Base-by-base conservation (phyloP, 2,113 vertebrate genomes). In the Hydropotes inermis region DNA sequence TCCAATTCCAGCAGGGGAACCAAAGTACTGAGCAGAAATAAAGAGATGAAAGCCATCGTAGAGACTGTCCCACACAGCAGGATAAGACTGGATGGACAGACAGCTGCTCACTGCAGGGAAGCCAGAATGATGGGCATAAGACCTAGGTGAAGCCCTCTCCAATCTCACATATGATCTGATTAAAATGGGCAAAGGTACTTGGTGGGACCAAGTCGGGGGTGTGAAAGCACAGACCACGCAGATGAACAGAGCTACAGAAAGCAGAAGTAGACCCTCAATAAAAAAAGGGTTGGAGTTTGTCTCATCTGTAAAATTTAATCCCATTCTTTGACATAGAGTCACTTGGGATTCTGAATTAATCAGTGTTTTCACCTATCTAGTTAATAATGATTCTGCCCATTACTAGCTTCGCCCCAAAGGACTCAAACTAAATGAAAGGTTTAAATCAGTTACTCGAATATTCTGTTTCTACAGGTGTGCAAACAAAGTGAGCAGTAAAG, bases 1-100 rank as follows among this genome's bases (percentile, higher is more conserved):
- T 97, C 97, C 97, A 97, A 95, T 91, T 89, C 36, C 78, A 89
- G 55, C 52, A 94, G 70, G 52, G 60, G 25, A 92, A 78, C 67
- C 19, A 17, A 83, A 95, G 78, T 43, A 58, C 17, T 27, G 79
- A 89, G 57, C 86, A 50, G 61, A 95, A 95, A 97, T 74, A 45
- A 54, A 93, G 70, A 97, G 86, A 91, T 57, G 55, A 92, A 90
- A 91, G 43, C 54, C 76, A 64, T 67, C 87, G 30, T 0, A 61
- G 47, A 87, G 21, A 33, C 25, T 9, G 13, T n/a, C 43, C 33
- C 78, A 70, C 27, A 28, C 15, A 47, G 78, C 55, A 93, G 17
- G 52, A 55, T 36, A 50, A 82, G 58, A 55, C 39, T 79, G 21
- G 61, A 45, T n/a, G 47, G 50, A 86, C 58, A 86, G 45, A 91